These are phyloP conservation scores for Natrix natrix DNA, from an alignment of 2,797 vertebrate genomes.

Conservation along the genomic window DNA sequence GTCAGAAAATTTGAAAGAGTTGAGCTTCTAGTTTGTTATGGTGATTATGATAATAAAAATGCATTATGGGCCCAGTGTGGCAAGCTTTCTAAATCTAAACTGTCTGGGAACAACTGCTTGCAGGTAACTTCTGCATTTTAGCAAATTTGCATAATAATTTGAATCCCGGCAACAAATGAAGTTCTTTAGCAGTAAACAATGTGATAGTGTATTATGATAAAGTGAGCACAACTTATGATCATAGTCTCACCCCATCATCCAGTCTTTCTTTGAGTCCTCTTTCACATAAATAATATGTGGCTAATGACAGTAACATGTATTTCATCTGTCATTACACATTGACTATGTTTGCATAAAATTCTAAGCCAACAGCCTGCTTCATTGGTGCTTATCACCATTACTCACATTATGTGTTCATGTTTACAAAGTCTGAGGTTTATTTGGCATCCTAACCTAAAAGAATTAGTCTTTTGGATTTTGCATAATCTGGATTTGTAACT, in stretches of 20 bases:
- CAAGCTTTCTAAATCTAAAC: not conserved
- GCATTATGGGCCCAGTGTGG: not conserved
- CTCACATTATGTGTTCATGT: not conserved
- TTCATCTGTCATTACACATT: not conserved
- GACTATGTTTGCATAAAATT: not conserved
- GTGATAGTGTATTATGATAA: not conserved
- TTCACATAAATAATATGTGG: not conserved
- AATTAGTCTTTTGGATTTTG: not conserved
- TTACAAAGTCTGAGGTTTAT: not conserved
- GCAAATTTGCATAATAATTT: not conserved
- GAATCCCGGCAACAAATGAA: not conserved
- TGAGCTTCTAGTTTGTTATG: not conserved
- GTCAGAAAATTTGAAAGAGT: not conserved
- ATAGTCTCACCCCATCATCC: not conserved
- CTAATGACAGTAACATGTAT: not conserved
- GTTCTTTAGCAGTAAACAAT: not conserved
- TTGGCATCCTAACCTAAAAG: not conserved
- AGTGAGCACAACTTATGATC: not conserved
- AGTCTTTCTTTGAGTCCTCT: not conserved
- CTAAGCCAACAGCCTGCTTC: not conserved
- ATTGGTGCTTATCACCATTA: not conserved
- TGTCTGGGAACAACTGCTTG: not conserved
- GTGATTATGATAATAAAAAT: not conserved
- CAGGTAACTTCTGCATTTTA: not conserved
- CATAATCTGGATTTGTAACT: not conserved